phyloP scores from a whole-genome alignment of 2,113 vertebrate species.

The Perca schrenkii region DNA sequence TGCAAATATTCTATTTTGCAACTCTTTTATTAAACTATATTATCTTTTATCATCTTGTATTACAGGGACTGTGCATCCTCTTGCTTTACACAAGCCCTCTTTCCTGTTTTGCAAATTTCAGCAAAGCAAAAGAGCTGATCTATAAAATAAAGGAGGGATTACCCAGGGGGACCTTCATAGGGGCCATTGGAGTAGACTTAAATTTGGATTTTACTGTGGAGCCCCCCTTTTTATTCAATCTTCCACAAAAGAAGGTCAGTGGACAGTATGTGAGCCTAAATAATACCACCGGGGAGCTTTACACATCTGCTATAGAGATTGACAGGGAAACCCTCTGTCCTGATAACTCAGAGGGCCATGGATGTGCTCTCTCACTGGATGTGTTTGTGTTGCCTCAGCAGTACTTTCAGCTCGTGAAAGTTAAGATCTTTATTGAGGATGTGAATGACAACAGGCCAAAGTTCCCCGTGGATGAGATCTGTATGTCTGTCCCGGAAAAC shows the following conservation, averaged over 20 bases:
- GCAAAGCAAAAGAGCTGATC: conserved; percentile 92
- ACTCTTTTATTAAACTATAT: conserved; percentile 36
- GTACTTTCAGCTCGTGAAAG: conserved; percentile 95
- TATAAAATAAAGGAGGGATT: conserved; percentile 97
- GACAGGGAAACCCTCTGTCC: conserved; percentile 93
- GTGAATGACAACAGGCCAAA: conserved; percentile 93
- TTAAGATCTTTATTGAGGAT: conserved; percentile 93
- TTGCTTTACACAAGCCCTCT: conserved; percentile 90
- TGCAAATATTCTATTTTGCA: neutral
- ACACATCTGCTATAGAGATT: conserved; percentile 90
- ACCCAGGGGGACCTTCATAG: conserved; percentile 91
- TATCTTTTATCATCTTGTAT: conserved; percentile 63
- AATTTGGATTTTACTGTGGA: conserved; percentile 82
- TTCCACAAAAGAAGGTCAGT: conserved; percentile 88
- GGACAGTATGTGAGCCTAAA: conserved; percentile 92
- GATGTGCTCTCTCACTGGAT: conserved; percentile 91
- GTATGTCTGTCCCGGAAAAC: conserved; percentile 92
- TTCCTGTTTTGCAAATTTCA: conserved; percentile 92
- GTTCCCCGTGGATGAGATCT: conserved; percentile 91
- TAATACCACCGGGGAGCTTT: conserved; percentile 91
- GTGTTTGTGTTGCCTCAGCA: conserved; percentile 95
- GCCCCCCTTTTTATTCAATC: conserved; percentile 90
- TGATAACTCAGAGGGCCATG: conserved; percentile 77
- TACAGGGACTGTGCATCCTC: conserved; percentile 85
- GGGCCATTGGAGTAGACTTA: conserved; percentile 92